Evolutionary conservation across 2,113 vertebrate genomes (phyloP), one percentile per base, ranked within the genome.

Genomic region (Vulpes ferrilata): DNA sequence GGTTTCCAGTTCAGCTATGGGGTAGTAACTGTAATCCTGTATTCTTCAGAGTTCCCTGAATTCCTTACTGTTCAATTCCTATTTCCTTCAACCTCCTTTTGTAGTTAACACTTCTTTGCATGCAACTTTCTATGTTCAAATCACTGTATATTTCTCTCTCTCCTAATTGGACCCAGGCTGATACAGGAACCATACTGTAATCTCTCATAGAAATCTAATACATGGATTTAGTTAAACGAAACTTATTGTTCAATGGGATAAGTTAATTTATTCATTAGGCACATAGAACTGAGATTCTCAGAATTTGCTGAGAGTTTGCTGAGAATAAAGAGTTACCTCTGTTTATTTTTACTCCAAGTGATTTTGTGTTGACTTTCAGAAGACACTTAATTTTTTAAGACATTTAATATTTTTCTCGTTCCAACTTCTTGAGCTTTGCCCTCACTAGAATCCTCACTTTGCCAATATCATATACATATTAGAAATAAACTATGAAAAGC

Each of bases 361-460:
- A 96, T 79, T 84, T 78, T 92, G 15, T 81, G 4, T 55, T 93
- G 55, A 73, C 7, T 92, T 94, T 93, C 35, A 76, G 48, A 78
- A 51, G 57, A 93, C 73, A 85, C 38, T 48, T 85, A 38, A 76
- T 82, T 95, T 93, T 93, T 67, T 65, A 78, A 51, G 51, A 93
- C 67, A 85, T 51, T 48, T 85, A 38, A 64, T 82, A 93, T 93
- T 30, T 90, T 90, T 20, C 55, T 60, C 11, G 51, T 30, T 69
- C 35, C 16, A 43, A 62, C 55, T 65, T 62, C 32, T 55, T 83
- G 38, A 11, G 15, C 0, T 27, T 27, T 81, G 48, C 55, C 20
- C 53, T 93, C n/a, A 48, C 20, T 76, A 20, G 16, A 65, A 6
- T 23, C 43, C 17, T 85, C 9, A 43, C 10, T 35, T 79, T 15